Evolutionary conservation across 1,140 invertebrate species (phyloP), one percentile per base, ranked within the genome.

Genomic region (Brachionus calyciflorus): DNA sequence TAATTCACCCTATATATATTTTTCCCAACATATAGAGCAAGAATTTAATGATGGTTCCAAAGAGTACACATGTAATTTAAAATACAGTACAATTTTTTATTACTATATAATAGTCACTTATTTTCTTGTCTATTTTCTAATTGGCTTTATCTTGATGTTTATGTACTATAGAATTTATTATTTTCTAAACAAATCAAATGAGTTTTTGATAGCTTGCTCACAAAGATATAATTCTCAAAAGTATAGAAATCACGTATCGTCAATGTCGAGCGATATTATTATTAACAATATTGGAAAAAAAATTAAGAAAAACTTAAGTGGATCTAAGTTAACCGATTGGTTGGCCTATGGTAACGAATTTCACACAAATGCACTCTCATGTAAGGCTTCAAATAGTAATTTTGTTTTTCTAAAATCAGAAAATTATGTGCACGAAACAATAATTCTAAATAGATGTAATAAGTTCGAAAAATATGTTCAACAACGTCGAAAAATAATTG

Each of bases 1-100:
- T 19, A 73, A 73, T 55, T 14, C 51, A 37, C 69, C 69, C 10
- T 73, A 51, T 41, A 51, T 73, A 9, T 73, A 51, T 55, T 51
- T 73, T 49, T 21, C 69, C 9, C 7, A 73, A 37, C 51, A 30
- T 14, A 73, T 40, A 51, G 2, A 28, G 14, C 40, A 10, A n/a
- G 40, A 49, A 3, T 73, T 73, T 55, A 51, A 21, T 73, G 69
- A 73, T 33, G 49, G 69, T 33, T 14, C 69, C 21, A 73, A 12
- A 24, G 46, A 14, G 1, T 73, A 51, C 24, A 51, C 49, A 30
- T 73, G 69, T 55, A 19, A 40, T 19, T 10, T 55, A 21, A 24
- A 28, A 19, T 37, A 21, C 9, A 73, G 40, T 21, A 24, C 17
- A n/a, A 19, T 37, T 1, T 65, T 44, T 24, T 55, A 51, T 24